Conservation (phyloP, 2,888 invertebrate genomes). For the Heliconius ismenius region DNA sequence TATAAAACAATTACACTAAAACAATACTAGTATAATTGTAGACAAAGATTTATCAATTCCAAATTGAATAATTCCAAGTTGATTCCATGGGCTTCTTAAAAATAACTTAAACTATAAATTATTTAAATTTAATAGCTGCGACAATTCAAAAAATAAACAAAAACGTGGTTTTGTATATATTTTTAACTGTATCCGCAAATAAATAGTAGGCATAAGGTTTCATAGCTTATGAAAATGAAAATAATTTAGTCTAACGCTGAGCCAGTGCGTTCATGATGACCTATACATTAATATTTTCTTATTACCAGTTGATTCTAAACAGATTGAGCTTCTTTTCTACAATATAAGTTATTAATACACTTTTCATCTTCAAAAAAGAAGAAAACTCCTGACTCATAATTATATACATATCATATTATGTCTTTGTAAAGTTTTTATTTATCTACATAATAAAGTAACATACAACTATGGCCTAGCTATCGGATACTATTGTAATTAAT, state of each 20-base stretch:
- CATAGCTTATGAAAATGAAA: too few species aligned
- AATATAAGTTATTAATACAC: not conserved
- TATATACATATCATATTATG: not conserved
- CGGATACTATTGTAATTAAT: not conserved
- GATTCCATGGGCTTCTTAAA: too few species aligned
- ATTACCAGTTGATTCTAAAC: not conserved
- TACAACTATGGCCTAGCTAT: not conserved
- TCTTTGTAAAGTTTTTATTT: not conserved
- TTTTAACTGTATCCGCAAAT: too few species aligned
- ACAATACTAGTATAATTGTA: not conserved
- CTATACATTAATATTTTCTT: not conserved
- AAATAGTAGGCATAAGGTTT: too few species aligned
- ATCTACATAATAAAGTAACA: not conserved
- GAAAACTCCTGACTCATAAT: not conserved
- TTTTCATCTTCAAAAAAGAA: not conserved
- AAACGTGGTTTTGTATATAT: too few species aligned
- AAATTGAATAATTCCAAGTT: too few species aligned
- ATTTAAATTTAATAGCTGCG: too few species aligned
- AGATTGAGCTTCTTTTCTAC: not conserved
- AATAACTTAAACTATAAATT: too few species aligned
- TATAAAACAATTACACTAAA: conserved; percentile 5
- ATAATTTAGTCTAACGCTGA: too few species aligned
- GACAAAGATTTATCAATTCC: not conserved
- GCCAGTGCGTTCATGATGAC: too few species aligned
- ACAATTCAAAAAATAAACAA: too few species aligned